Percentiles rank a stretch among this genome's conserved stretches.
Conservation (phyloP, 2,888 invertebrate species). For the Psococerastis gibbosa region DNA sequence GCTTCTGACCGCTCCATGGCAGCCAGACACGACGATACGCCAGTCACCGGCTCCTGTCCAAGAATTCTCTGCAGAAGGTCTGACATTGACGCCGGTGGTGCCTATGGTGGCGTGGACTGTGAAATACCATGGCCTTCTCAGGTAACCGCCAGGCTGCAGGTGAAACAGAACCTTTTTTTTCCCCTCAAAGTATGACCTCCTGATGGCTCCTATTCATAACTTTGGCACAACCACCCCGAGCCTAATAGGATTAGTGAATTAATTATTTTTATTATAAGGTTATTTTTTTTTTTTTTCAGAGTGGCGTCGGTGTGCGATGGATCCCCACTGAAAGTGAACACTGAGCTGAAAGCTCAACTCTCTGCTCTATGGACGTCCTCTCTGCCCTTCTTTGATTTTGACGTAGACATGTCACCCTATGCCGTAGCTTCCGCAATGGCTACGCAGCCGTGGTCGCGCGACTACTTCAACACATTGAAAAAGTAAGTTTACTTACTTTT, state of each 20-base stretch:
- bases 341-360: conserved; percentile 36
- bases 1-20: conserved; percentile 35
- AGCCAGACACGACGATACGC: conserved; percentile 38
- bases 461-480: conserved; percentile 42
- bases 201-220: too few species aligned
- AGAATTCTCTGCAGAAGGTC: conserved; percentile 39
- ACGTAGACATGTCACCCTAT: conserved; percentile 39
- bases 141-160: too few species aligned
- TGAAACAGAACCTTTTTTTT: too few species aligned
- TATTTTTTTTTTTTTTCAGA: too few species aligned
- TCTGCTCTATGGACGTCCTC: conserved; percentile 38
- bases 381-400: conserved; percentile 44
- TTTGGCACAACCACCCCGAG: too few species aligned
- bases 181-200: too few species aligned
- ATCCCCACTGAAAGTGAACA: too few species aligned
- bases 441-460: conserved; percentile 43
- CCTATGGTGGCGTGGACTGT: conserved; percentile 53
- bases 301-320: too few species aligned
- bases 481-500: conserved; percentile 27
- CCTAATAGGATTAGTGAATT: conserved; percentile 20
- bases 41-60: conserved; percentile 30
- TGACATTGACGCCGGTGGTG: conserved; percentile 35
- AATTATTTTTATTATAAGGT: too few species aligned
- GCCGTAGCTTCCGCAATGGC: conserved; percentile 44
- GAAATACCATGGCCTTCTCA: conserved; percentile 42